Evolutionary conservation across 2,888 invertebrate genomes (phyloP).

Genomic region (Malachius bipustulatus): DNA sequence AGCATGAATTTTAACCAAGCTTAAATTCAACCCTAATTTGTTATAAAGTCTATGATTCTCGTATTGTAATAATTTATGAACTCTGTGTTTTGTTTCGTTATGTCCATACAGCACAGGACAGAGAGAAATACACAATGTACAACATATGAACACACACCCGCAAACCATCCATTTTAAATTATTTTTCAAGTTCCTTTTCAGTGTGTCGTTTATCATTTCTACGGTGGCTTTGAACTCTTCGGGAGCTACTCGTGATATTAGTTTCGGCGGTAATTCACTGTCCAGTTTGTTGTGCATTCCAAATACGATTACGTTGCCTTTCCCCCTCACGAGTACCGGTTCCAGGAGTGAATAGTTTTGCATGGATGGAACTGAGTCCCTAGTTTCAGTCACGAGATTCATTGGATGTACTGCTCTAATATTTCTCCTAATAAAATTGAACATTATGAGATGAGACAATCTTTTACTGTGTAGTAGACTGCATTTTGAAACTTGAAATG

Average conservation of each 20-base stretch:
- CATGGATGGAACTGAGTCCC: no score
- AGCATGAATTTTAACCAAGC: constrained; percentile 20
- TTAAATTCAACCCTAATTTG: constrained; percentile 25
- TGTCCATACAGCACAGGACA: constrained; percentile 22
- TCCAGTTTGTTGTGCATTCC: constrained; percentile 25
- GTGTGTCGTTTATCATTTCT: constrained; percentile 20
- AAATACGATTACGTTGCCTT: constrained; percentile 24
- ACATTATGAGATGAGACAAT: no score
- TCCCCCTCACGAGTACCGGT: constrained; percentile 22
- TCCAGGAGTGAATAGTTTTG: constrained; percentile 14
- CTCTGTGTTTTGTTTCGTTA: constrained; percentile 19
- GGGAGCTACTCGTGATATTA: constrained; percentile 23
- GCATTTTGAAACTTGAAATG: no score
- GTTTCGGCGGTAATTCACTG: constrained; percentile 21
- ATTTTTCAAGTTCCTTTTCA: constrained; percentile 17
- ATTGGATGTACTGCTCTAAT: no score
- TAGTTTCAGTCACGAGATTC: no score
- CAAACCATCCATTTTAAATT: constrained; percentile 22
- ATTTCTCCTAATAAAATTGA: no score
- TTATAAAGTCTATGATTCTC: constrained; percentile 26
- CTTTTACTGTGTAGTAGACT: no score
- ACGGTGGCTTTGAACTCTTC: constrained; percentile 27
- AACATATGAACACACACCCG: constrained; percentile 24
- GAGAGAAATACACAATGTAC: constrained; percentile 24
- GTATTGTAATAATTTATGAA: constrained; percentile 19